Percentiles rank a stretch among this genome's conserved stretches.
Evolutionary conservation across 2,797 vertebrate genomes (phyloP).

Genomic region (Sylvia borin): DNA sequence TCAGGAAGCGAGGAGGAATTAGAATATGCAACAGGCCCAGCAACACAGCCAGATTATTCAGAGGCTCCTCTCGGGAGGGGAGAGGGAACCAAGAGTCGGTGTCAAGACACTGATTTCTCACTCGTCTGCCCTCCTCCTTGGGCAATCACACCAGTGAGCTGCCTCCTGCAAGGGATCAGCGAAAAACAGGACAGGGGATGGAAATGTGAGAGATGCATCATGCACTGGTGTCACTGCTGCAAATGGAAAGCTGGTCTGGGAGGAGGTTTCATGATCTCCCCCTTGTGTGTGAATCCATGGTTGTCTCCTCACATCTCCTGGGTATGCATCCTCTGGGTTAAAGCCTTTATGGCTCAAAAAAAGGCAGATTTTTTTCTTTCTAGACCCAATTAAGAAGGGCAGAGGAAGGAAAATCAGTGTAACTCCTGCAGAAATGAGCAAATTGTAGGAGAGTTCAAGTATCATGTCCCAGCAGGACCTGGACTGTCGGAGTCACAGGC

Average conservation of each 20-base stretch:
- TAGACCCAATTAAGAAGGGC: not conserved
- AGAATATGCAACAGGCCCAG: conserved; percentile 60
- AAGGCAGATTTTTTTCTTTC: not conserved
- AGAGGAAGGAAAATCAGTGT: not conserved
- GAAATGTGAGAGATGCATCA: not conserved
- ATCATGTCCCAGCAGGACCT: rapidly evolving
- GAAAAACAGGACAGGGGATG: not conserved
- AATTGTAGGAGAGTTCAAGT: not conserved
- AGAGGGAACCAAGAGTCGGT: not conserved
- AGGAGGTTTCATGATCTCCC: not conserved
- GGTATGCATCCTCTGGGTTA: not conserved
- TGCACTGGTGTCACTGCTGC: not conserved
- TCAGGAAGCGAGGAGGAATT: conserved; percentile 38
- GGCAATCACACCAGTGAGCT: not conserved
- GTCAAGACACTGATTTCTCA: not conserved
- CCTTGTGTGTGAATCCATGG: rapidly evolving
- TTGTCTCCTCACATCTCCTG: not conserved
- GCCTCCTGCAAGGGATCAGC: not conserved
- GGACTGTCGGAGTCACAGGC: rapidly evolving
- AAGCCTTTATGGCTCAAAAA: not conserved
- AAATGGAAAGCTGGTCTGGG: not conserved
- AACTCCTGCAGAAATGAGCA: conserved; percentile 21
- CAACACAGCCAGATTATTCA: not conserved
- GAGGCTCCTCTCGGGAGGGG: not conserved
- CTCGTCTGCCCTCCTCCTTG: not conserved